Conservation (phyloP, 2,113 vertebrate species). For the Zosterops pallidus region DNA sequence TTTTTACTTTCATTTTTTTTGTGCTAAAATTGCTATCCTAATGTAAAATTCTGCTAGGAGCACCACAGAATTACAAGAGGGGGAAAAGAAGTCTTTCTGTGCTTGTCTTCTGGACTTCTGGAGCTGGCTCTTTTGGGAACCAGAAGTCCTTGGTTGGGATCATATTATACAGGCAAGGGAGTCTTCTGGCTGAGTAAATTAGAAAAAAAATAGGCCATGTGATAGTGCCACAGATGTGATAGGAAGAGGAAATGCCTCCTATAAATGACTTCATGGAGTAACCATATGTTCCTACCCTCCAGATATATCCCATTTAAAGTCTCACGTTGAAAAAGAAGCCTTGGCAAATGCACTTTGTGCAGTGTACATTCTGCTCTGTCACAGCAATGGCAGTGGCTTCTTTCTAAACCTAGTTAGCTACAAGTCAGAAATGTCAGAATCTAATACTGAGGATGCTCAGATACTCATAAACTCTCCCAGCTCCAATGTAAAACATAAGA, state of each 20-base stretch:
- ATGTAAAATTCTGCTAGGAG: background rate
- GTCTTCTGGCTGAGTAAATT: background rate
- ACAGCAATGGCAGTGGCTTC: background rate
- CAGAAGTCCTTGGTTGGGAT: background rate
- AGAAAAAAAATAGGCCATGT: background rate
- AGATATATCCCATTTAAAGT: background rate
- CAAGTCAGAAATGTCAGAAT: constrained; percentile 3
- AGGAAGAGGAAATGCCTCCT: background rate
- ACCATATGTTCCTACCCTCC: background rate
- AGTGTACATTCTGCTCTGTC: background rate
- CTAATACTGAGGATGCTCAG: background rate
- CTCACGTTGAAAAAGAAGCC: background rate
- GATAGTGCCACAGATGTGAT: background rate
- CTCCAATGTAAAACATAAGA: background rate
- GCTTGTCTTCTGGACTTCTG: background rate
- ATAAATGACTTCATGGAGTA: background rate
- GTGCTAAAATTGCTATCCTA: background rate
- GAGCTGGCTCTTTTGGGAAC: background rate
- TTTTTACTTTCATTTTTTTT: background rate
- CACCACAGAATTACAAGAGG: background rate
- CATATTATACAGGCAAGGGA: background rate
- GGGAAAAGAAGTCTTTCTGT: background rate
- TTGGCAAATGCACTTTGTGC: background rate
- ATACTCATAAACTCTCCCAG: background rate
- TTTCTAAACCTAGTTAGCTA: background rate